These are phyloP conservation scores for Parambassis ranga DNA, from an alignment of 2,797 vertebrate species.

Conservation along the genomic window DNA sequence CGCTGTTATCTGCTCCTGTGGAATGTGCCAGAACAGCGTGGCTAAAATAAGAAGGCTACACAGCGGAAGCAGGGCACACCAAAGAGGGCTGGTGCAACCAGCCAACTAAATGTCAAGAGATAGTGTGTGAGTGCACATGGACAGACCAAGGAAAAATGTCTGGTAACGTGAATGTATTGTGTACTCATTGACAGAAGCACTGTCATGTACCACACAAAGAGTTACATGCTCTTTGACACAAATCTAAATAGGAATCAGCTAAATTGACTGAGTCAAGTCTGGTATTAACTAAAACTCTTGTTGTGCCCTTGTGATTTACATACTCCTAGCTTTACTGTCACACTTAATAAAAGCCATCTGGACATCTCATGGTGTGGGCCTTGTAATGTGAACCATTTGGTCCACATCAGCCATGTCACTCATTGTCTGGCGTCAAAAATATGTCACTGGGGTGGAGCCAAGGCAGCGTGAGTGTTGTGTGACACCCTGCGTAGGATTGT, in stretches of 20 bases:
- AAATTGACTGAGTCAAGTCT: neutral
- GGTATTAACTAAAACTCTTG: neutral
- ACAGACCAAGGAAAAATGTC: slow-evolving; percentile 8
- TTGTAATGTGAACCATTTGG: slow-evolving; percentile 31
- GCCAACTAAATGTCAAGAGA: slow-evolving; percentile 81
- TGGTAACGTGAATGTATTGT: no score
- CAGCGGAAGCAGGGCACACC: slow-evolving; percentile 62
- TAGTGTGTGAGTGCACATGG: slow-evolving; percentile 45
- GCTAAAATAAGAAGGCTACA: slow-evolving; percentile 80
- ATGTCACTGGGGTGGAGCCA: slow-evolving; percentile 31
- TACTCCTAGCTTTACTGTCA: neutral
- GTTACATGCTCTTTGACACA: no score
- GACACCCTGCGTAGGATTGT: slow-evolving; percentile 33
- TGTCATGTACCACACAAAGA: no score
- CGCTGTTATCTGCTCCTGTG: slow-evolving; percentile 78
- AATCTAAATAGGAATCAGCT: neutral
- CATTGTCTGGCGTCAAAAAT: slow-evolving; percentile 54
- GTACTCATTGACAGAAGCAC: neutral
- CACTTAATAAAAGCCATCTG: slow-evolving; percentile 17
- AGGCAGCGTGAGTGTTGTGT: slow-evolving; percentile 48
- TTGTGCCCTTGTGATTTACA: neutral
- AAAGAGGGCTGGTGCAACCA: slow-evolving; percentile 61
- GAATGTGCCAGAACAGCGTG: slow-evolving; percentile 80
- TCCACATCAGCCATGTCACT: slow-evolving; percentile 16
- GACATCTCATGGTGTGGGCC: neutral